These are phyloP conservation scores for Pseudocheirus occidentalis DNA, from an alignment of 2,797 vertebrate genomes.

Conservation along the genomic window DNA sequence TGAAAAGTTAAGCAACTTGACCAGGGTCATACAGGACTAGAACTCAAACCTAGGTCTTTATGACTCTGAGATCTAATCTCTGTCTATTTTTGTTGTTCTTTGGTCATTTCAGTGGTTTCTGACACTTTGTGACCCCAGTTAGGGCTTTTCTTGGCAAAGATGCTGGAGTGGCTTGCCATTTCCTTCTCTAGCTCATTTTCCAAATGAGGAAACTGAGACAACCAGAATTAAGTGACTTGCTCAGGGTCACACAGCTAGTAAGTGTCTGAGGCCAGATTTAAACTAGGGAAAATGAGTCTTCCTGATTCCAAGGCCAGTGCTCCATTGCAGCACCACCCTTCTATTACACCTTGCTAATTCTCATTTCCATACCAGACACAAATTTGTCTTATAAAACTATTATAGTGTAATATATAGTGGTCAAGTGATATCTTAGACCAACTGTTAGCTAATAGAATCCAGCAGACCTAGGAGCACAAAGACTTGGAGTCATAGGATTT, in stretches of 20 bases:
- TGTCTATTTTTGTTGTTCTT: neutral
- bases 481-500: neutral
- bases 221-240: neutral
- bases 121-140: neutral
- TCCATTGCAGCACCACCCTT: neutral
- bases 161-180: neutral
- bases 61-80: neutral
- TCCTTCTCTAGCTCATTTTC: neutral
- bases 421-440: slow-evolving; percentile 17
- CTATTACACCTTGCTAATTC: neutral
- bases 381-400: slow-evolving; percentile 27
- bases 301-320: neutral
- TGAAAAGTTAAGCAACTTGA: neutral
- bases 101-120: neutral
- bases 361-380: neutral
- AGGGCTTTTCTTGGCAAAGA: neutral
- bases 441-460: slow-evolving; percentile 22
- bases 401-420: neutral
- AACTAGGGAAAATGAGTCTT: neutral
- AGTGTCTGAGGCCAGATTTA: neutral
- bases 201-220: neutral
- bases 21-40: neutral
- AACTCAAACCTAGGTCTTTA: neutral
- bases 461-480: neutral
- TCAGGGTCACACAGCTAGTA: neutral